Conservation (phyloP, 2,113 vertebrate species). For the Poeciliopsis retropinna region DNA sequence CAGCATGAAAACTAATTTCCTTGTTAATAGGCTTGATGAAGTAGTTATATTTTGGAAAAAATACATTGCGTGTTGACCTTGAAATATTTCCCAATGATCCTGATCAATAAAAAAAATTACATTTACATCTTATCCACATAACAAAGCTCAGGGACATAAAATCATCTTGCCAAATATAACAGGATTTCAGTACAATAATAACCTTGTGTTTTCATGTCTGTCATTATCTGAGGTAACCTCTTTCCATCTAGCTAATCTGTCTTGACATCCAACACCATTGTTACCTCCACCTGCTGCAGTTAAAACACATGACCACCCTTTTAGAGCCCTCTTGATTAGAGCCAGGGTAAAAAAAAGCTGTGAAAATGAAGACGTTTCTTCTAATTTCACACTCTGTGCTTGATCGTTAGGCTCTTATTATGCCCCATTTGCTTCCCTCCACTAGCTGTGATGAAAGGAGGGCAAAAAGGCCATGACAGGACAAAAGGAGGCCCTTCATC, state of each 20-base stretch:
- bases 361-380: slow-evolving; percentile 85
- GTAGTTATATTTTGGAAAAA: no score
- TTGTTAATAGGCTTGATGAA: slow-evolving; percentile 38
- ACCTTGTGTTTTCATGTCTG: slow-evolving; percentile 38
- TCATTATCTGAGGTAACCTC: slow-evolving; percentile 42
- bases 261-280: slow-evolving; percentile 51
- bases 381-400: slow-evolving; percentile 82
- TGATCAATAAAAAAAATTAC: not conserved
- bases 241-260: slow-evolving; percentile 47
- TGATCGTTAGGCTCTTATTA: slow-evolving; percentile 82
- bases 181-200: slow-evolving; percentile 8
- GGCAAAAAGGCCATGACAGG: slow-evolving; percentile 74
- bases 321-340: slow-evolving; percentile 33
- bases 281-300: slow-evolving; percentile 61
- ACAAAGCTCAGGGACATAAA: slow-evolving; percentile 13
- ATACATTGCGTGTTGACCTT: not conserved
- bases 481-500: slow-evolving; percentile 79
- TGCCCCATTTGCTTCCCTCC: slow-evolving; percentile 79
- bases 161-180: slow-evolving; percentile 29
- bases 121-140: not conserved
- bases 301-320: slow-evolving; percentile 74
- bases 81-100: slow-evolving; percentile 14
- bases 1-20: slow-evolving; percentile 27
- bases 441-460: slow-evolving; percentile 78
- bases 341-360: slow-evolving; percentile 61